Conservation (phyloP, 2,888 invertebrate genomes). For the Callosobruchus maculatus region DNA sequence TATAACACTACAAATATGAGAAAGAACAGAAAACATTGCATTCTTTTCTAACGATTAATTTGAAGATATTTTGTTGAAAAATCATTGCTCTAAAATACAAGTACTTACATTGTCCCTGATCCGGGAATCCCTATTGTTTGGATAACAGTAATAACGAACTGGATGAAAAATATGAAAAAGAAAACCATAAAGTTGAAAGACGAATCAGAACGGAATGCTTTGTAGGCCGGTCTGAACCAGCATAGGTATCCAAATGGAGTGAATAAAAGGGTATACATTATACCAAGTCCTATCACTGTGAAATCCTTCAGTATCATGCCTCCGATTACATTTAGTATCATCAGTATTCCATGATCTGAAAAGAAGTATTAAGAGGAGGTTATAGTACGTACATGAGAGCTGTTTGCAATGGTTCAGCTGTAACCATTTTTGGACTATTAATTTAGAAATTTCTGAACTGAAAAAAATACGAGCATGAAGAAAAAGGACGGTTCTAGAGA, state of each 20-base stretch:
- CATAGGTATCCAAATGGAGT: slow-evolving; percentile 97
- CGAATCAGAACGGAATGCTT: slow-evolving; percentile 97
- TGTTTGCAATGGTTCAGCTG: no score
- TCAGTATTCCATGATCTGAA: slow-evolving; percentile 84
- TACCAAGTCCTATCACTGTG: slow-evolving; percentile 79
- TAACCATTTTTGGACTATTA: no score
- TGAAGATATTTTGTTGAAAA: no score
- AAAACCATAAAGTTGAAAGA: slow-evolving; percentile 99
- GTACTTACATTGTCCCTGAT: slow-evolving; percentile 82
- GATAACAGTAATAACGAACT: slow-evolving; percentile 83
- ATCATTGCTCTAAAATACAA: neutral
- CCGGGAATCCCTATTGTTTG: slow-evolving; percentile 84
- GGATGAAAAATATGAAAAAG: slow-evolving; percentile 97
- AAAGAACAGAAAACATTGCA: neutral
- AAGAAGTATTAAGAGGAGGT: no score
- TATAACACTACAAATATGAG: neutral
- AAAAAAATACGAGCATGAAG: no score
- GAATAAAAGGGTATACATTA: slow-evolving; percentile 85
- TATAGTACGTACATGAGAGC: no score
- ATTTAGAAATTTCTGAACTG: no score
- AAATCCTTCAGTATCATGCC: slow-evolving; percentile 74
- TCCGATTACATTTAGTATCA: slow-evolving; percentile 83
- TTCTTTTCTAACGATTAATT: no score
- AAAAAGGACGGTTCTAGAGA: no score
- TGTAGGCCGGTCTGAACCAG: slow-evolving; percentile 99